Evolutionary conservation across 2,113 vertebrate genomes (phyloP).

Genomic region (Protobothrops mucrosquamatus): DNA sequence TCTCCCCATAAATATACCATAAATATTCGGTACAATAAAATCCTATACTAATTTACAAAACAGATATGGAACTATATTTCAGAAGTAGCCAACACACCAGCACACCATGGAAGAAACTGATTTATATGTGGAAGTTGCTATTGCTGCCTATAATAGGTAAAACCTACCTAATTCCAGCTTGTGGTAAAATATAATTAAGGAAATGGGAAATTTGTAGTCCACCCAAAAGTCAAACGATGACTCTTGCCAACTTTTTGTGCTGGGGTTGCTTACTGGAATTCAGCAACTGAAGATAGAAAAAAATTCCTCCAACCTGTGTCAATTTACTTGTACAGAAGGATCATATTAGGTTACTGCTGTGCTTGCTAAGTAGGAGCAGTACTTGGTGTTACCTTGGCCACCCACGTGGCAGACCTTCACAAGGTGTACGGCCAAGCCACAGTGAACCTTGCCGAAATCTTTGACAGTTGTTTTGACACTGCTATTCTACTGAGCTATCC

Average conservation of each 20-base stretch:
- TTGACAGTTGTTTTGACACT: not conserved
- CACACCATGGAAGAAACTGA: not conserved
- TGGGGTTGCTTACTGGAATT: not conserved
- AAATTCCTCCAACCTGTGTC: not conserved
- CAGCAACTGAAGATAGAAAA: not conserved
- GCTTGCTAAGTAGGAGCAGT: not conserved
- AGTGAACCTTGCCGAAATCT: conserved; percentile 82
- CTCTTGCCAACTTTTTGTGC: not conserved
- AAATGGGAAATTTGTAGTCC: not conserved
- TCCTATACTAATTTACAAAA: not conserved
- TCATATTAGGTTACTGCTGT: not conserved
- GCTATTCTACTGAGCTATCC: conserved; percentile 7
- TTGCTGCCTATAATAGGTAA: not conserved
- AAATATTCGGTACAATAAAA: not conserved
- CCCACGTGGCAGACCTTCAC: conserved; percentile 55
- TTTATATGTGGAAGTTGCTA: not conserved
- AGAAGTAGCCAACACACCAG: not conserved
- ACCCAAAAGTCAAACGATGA: not conserved
- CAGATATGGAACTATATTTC: not conserved
- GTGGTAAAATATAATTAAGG: not conserved
- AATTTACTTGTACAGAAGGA: not conserved
- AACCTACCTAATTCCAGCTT: not conserved
- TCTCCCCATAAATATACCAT: not conserved
- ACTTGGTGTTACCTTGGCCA: conserved; percentile 56
- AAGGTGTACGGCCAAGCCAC: conserved; percentile 91